Conservation (phyloP, 2,113 vertebrate species). For the Centropristis striata region DNA sequence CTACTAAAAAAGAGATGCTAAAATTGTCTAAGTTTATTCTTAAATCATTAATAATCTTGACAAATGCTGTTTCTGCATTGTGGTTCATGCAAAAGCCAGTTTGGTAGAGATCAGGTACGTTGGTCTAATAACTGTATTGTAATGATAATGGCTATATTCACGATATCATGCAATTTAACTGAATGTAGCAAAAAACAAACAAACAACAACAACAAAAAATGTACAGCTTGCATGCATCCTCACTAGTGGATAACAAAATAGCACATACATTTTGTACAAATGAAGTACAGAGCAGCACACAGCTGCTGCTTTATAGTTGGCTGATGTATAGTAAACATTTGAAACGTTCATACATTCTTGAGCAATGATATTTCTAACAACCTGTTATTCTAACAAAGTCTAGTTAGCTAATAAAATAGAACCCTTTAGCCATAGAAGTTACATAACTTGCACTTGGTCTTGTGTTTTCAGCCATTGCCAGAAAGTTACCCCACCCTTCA, state of each 20-base stretch:
- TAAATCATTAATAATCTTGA: too few species aligned
- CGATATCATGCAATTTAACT: neutral
- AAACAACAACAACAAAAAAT: neutral
- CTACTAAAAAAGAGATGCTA: too few species aligned
- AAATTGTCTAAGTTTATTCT: too few species aligned
- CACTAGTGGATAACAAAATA: neutral
- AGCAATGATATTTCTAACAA: neutral
- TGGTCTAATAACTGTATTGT: neutral
- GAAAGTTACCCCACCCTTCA: neutral
- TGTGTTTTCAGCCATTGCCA: neutral
- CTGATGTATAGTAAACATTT: neutral
- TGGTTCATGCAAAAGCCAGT: too few species aligned
- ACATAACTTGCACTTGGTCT: neutral
- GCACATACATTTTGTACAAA: too few species aligned
- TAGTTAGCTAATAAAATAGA: neutral
- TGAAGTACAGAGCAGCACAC: neutral
- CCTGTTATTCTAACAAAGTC: neutral
- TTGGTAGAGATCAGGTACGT: too few species aligned
- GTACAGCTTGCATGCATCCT: neutral
- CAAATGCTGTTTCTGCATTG: too few species aligned
- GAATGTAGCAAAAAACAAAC: neutral
- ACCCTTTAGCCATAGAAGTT: neutral
- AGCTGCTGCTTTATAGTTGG: neutral
- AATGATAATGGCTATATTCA: neutral
- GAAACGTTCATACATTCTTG: neutral